These are phyloP conservation scores for Drosophila maculinotata DNA, from an alignment of 2,888 invertebrate genomes.

Conservation along the genomic window DNA sequence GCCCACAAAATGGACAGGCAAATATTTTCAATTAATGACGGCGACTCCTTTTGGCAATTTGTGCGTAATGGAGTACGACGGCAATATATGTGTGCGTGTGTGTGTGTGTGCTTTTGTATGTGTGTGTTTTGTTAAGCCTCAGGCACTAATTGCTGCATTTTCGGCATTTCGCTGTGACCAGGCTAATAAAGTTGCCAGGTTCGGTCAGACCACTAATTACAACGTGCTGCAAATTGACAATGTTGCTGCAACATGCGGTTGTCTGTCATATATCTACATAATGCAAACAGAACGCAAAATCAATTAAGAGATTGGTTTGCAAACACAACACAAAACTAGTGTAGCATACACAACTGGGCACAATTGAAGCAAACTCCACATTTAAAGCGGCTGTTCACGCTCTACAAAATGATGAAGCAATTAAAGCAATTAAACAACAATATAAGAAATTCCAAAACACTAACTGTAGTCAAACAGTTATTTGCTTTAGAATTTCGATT, in stretches of 20 bases:
- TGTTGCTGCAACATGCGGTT: conserved; percentile 51
- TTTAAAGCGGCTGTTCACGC: neutral
- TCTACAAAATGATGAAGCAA: neutral
- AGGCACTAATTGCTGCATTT: conserved; percentile 73
- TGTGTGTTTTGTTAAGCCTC: conserved; percentile 65
- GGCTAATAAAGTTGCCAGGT: conserved; percentile 56
- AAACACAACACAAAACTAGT: conserved; percentile 8
- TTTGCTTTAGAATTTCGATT: too few species aligned
- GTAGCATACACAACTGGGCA: conserved; percentile 8
- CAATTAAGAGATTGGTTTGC: conserved; percentile 40
- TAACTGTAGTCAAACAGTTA: too few species aligned
- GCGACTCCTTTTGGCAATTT: conserved; percentile 56
- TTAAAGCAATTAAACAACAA: too few species aligned
- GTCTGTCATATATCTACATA: conserved; percentile 21
- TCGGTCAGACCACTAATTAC: conserved; percentile 54
- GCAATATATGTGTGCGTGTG: conserved; percentile 3
- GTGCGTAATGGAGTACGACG: conserved; percentile 64
- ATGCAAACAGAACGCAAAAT: conserved; percentile 39
- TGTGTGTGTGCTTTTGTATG: neutral
- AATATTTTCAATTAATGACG: conserved; percentile 69
- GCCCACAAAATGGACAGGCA: conserved; percentile 54
- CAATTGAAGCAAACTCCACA: neutral
- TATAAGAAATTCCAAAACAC: too few species aligned
- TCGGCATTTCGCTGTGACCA: conserved; percentile 26
- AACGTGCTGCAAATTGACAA: conserved; percentile 62